Conservation (phyloP, 2,797 vertebrate species). For the Mionectes olivaceus region DNA sequence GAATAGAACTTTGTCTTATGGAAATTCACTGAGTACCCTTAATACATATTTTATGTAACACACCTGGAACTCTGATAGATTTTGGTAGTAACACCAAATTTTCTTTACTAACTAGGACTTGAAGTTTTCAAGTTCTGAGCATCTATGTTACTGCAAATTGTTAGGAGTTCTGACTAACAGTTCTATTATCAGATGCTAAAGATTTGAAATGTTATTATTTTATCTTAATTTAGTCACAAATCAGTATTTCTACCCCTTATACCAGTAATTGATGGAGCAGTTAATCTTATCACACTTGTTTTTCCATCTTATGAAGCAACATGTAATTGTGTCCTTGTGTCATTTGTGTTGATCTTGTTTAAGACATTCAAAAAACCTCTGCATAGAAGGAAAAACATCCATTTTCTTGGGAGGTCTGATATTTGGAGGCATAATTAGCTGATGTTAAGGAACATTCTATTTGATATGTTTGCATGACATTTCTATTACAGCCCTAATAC, state of each 20-base stretch:
- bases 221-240: slow-evolving; percentile 16
- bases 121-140: neutral
- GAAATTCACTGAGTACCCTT: neutral
- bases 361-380: slow-evolving; percentile 9
- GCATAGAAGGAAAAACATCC: neutral
- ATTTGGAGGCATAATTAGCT: neutral
- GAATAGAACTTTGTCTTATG: neutral
- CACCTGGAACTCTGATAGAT: neutral
- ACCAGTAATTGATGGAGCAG: neutral
- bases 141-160: neutral
- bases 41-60: neutral
- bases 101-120: neutral
- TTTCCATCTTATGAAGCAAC: neutral
- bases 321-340: slow-evolving; percentile 4
- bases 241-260: slow-evolving; percentile 3
- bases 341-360: neutral
- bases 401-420: neutral
- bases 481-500: neutral
- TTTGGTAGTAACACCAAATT: neutral
- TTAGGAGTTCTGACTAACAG: neutral
- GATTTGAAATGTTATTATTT: slow-evolving; percentile 14
- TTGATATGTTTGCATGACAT: neutral
- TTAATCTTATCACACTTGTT: slow-evolving; percentile 7
- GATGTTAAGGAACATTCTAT: neutral
- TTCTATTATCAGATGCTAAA: neutral